These are phyloP conservation scores for Corythornis vintsioides DNA, from an alignment of 2,113 vertebrate species.

Conservation along the genomic window DNA sequence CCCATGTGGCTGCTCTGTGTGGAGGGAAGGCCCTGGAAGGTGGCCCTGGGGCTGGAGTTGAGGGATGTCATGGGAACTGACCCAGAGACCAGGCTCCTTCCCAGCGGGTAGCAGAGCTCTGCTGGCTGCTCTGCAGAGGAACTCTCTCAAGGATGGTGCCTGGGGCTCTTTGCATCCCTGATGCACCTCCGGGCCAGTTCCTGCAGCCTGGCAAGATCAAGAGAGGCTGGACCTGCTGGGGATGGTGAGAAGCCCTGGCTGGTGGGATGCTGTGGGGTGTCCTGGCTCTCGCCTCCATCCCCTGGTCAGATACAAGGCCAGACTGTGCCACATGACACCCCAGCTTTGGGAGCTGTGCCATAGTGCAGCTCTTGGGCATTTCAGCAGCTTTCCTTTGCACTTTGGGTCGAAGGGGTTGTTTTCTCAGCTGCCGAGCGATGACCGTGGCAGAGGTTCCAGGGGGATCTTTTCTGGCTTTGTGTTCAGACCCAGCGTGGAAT, in stretches of 20 bases:
- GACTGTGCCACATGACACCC: not conserved
- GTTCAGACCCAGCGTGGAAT: not conserved
- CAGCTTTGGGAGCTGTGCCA: not conserved
- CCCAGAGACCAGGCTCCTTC: rapidly evolving
- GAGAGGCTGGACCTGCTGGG: not conserved
- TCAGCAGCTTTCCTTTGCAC: not conserved
- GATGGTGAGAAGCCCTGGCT: not conserved
- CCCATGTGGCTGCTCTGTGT: not conserved
- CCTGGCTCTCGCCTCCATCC: not conserved
- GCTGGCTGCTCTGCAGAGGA: not conserved
- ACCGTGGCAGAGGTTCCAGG: not conserved
- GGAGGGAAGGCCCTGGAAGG: not conserved
- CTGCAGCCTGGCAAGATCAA: rapidly evolving
- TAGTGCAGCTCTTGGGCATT: not conserved
- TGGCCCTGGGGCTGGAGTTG: not conserved
- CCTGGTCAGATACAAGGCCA: not conserved
- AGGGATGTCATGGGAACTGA: not conserved
- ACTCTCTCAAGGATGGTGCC: rapidly evolving
- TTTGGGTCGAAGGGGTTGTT: not conserved
- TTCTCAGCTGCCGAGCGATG: not conserved
- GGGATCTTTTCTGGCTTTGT: not conserved
- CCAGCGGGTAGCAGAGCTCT: rapidly evolving
- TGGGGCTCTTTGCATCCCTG: rapidly evolving
- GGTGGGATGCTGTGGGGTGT: not conserved
- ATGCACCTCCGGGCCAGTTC: rapidly evolving